Evolutionary conservation across 1,140 invertebrate genomes (phyloP), one percentile per base, ranked within the genome.

Genomic region (Drosophila parvula): DNA sequence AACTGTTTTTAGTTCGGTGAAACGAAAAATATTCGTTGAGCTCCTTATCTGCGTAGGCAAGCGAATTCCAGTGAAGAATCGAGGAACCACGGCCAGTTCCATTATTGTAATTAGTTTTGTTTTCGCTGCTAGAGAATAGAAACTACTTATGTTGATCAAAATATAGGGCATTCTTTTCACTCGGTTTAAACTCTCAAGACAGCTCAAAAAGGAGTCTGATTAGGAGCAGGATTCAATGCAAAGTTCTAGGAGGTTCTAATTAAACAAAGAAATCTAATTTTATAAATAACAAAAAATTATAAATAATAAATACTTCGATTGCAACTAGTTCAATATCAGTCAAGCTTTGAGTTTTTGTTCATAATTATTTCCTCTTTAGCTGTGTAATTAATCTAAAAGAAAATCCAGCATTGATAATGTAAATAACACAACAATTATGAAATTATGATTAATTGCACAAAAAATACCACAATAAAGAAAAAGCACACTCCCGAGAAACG

Each of bases 61-160:
- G 18, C 32, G 43, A 79, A 45, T 70, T 57, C 53, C 36, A 53
- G 51, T 48, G 62, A 45, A 63, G 43, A 80, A 40, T 34, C 44
- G 43, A 30, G 48, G 28, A 50, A 62, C 44, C 82, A 64, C 34
- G 74, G 74, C 57, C 69, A 68, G 63, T 74, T 32, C 83, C 78
- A 86, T 85, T 85, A 85, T 85, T 86, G 62, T 86, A 85, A 85
- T 85, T 85, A 88, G 79, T 85, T 82, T 56, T 53, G 41, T 36
- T 62, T 38, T 14, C 59, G 5, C 50, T 44, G 16, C 34, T 27
- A 5, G 12, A 9, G 7, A 50, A 43, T 6, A 36, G 5, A 11
- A 45, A 36, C 10, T 40, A 22, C 22, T 22, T 3, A 41, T 34
- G 53, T 22, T 32, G 36, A 22, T 28, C 43, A 38, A 30, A 55